Conservation (phyloP, 1,140 invertebrate genomes). For the Aphidius gifuensis region DNA sequence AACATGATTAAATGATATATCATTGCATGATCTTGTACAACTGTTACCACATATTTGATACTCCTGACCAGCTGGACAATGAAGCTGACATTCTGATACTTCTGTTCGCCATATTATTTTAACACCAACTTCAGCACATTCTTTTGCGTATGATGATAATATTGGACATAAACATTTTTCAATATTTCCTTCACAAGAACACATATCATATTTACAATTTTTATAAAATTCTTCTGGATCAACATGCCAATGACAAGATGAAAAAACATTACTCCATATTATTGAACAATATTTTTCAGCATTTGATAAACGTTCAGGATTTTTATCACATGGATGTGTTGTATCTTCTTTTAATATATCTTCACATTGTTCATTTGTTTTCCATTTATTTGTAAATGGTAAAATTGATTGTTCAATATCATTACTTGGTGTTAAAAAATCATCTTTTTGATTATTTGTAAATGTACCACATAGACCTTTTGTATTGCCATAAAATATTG, state of each 20-base stretch:
- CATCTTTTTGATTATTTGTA: slow-evolving; percentile 81
- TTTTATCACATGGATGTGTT: slow-evolving; percentile 68
- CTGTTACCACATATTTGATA: slow-evolving; percentile 68
- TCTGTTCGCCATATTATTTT: slow-evolving; percentile 73
- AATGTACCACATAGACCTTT: slow-evolving; percentile 87
- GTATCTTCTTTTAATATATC: slow-evolving; percentile 57
- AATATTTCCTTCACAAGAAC: slow-evolving; percentile 68
- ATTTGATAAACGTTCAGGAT: slow-evolving; percentile 64
- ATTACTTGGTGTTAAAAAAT: slow-evolving; percentile 82
- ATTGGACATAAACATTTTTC: slow-evolving; percentile 77
- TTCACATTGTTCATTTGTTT: slow-evolving; percentile 69
- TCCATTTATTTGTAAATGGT: slow-evolving; percentile 87
- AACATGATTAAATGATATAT: slow-evolving; percentile 35
- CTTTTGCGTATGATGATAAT: slow-evolving; percentile 73
- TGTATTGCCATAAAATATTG: slow-evolving; percentile 61
- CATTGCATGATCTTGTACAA: slow-evolving; percentile 52
- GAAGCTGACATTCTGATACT: slow-evolving; percentile 74
- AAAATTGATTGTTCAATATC: slow-evolving; percentile 73
- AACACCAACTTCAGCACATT: slow-evolving; percentile 70
- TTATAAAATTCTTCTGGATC: slow-evolving; percentile 75
- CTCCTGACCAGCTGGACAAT: slow-evolving; percentile 73
- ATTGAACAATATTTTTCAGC: slow-evolving; percentile 71
- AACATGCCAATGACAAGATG: slow-evolving; percentile 74
- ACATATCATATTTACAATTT: slow-evolving; percentile 84
- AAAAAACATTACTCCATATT: slow-evolving; percentile 68